Evolutionary conservation across 2,113 vertebrate species (phyloP).

Genomic region (Varanus komodoensis): DNA sequence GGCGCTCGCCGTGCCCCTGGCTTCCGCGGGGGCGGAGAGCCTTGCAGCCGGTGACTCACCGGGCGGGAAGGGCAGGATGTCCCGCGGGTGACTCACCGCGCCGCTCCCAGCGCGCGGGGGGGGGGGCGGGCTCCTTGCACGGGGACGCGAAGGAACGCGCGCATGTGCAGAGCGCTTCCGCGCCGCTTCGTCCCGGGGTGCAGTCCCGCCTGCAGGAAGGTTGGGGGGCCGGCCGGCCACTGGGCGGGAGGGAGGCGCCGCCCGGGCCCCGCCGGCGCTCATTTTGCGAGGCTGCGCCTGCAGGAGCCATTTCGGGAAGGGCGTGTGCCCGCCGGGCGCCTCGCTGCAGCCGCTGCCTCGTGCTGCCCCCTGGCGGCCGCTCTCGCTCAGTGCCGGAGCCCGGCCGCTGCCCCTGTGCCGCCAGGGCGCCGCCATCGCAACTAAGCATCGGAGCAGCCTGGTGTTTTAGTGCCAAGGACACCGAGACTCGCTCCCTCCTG

Average conservation of each 20-base stretch:
- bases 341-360: background rate
- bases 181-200: no score
- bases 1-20: no score
- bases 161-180: background rate
- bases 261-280: background rate
- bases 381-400: background rate
- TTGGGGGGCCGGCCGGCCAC: background rate
- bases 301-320: background rate
- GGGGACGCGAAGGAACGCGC: background rate
- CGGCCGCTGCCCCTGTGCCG: no score
- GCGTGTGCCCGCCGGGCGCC: fast-evolving
- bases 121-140: no score
- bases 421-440: no score
- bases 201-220: background rate
- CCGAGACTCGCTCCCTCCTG: no score
- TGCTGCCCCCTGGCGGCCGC: background rate
- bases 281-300: background rate
- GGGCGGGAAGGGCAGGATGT: background rate
- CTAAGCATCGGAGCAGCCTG: no score
- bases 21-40: no score
- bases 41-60: no score
- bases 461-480: no score
- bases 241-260: background rate
- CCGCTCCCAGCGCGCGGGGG: no score
- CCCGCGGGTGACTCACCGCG: background rate